Evolutionary conservation across 2,888 invertebrate species (phyloP), one percentile per base, ranked within the genome.

Genomic region (Augochlorella aurata): DNA sequence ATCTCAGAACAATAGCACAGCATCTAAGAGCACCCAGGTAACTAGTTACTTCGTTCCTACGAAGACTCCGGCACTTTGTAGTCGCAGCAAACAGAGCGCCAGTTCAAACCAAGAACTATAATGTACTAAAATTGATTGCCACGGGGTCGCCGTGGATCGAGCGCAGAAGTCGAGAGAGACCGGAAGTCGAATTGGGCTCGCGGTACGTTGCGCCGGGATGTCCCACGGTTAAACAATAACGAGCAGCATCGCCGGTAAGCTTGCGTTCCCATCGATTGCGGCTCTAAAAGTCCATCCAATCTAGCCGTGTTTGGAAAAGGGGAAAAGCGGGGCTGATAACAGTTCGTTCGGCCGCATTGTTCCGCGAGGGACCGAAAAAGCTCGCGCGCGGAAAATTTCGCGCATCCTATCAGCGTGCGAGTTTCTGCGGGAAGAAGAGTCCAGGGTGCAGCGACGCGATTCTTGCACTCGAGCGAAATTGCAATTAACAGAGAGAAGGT

Each of bases 401-500:
- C 54, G 38, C 38, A 38, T 38, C 38, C 38, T 38, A 38, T 38
- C 38, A 4, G 14, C 47, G 47, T 12, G 3, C 10, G 47, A 2
- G 5, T 7, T 10, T 1, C 47, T 14, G 14, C 12, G 12, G 14
- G 47, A 49, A 14, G 14, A 49, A 2, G 14, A 12, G 14, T 14
- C 47, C 47, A 49, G 14, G 14, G 47, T 14, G 10, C 38, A 38
- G 38, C 38, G 7, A 5, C 38, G 38, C 38, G 71, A 82, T 82
- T 86, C 83, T 87, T 79, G 72, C 78, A 81, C 77, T 76, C 82
- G 50, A 69, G 79, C 80, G 74, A 86, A 83, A 87, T 85, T 88
- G 87, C 88, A 88, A 88, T 87, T 88, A 87, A 78, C 50, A 69
- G 82, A 74, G 54, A 5, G 21, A 54, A 12, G 21, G 14, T 81